Evolutionary conservation across 2,113 vertebrate species (phyloP).

Genomic region (Gallinago paraguaiae): DNA sequence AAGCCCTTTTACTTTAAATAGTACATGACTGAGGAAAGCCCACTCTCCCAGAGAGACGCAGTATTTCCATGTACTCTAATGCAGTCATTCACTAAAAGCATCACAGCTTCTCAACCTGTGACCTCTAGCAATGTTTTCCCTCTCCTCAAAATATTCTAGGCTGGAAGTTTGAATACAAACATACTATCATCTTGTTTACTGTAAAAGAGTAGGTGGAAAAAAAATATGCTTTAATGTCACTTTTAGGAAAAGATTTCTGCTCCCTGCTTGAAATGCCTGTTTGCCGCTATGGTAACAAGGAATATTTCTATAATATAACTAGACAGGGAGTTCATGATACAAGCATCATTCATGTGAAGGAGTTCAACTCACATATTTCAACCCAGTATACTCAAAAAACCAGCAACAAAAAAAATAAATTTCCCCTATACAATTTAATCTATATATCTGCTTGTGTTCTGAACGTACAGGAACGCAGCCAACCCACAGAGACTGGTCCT

Average conservation of each 20-base stretch:
- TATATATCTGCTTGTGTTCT: background rate
- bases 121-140: background rate
- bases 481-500: background rate
- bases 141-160: constrained; percentile 17
- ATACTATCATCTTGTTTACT: background rate
- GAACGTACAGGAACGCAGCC: background rate
- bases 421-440: background rate
- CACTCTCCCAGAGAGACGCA: background rate
- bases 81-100: background rate
- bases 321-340: background rate
- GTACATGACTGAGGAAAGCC: background rate
- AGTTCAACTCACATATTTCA: background rate
- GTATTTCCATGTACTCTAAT: background rate
- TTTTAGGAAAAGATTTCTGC: background rate
- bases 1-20: constrained; percentile 3
- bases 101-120: background rate
- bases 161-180: background rate
- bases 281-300: background rate
- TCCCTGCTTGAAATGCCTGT: background rate
- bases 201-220: constrained; percentile 10
- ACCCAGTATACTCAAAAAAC: background rate
- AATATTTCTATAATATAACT: background rate
- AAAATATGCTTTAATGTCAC: constrained; percentile 43
- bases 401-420: background rate
- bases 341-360: background rate